Base-by-base conservation (phyloP, 2,113 vertebrate species). In the Microcebus griseorufus region DNA sequence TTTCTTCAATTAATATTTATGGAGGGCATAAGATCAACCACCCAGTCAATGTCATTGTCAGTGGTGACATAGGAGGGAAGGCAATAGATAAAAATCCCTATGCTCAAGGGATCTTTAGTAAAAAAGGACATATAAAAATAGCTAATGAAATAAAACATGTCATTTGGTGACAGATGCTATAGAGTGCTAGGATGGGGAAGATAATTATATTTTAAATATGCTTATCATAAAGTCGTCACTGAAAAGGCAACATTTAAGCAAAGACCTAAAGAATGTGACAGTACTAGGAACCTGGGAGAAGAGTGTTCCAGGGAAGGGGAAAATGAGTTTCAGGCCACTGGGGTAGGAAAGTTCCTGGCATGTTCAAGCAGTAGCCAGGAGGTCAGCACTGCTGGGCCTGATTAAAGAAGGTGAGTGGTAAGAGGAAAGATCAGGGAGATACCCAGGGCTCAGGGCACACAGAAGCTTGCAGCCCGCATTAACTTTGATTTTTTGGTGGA, bases 401-500 rank as follows among this genome's bases (percentile, higher is more conserved):
- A 37, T 39, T 14, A n/a, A 79, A 83, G 62, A 76, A 69, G 62
- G 34, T 85, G 25, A 32, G 1, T 18, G 14, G 37, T 45, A 25
- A 39, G 51, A 64, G 58, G 32, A 27, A n/a, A 70, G 17, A 11
- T 39, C 42, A 55, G 9, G 14, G 18, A 80, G 6, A 3, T 39
- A 2, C 9, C 22, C 3, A 6, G 32, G 45, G 20, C 3, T 51
- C 34, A 72, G 67, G 16, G 39, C 11, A 37, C 11, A 55, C 1
- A 75, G 25, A 8, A 0, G 0, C 2, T 39, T 14, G 4, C 2
- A 64, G 55, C 1, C 6, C 45, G 3, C 2, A 8, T 14, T 8
- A 16, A 45, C 9, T 82, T 78, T 76, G 42, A n/a, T n/a, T 55
- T 89, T 81, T 81, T n/a, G 10, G 5, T 25, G 29, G n/a, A 25